Percentiles rank a stretch among this genome's conserved stretches.
Conservation (phyloP, 2,797 vertebrate species). For the Anas bernieri region DNA sequence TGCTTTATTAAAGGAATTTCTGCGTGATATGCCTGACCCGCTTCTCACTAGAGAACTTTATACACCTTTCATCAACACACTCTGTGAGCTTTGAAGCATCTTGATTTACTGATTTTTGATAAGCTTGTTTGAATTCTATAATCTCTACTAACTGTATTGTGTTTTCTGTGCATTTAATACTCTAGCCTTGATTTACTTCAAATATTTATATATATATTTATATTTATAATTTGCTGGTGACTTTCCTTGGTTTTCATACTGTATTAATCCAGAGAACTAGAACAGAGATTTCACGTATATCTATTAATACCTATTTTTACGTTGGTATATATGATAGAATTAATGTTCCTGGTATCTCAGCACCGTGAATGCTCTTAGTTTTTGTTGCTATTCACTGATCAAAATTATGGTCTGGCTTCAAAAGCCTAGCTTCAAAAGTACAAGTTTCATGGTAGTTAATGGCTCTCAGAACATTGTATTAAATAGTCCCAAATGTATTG, state of each 20-base stretch:
- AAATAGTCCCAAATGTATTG: not conserved
- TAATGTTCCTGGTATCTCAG: not conserved
- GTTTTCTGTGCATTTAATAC: not conserved
- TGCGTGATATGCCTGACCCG: conserved; percentile 94
- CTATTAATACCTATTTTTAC: not conserved
- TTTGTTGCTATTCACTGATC: not conserved
- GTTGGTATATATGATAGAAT: not conserved
- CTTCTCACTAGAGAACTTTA: conserved; percentile 96
- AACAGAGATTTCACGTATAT: not conserved
- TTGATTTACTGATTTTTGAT: not conserved
- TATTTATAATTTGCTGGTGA: not conserved
- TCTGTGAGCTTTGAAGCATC: conserved; percentile 80
- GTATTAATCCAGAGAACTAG: not conserved
- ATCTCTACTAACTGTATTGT: not conserved
- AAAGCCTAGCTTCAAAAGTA: not conserved
- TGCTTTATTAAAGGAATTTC: conserved; percentile 96
- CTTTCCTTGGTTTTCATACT: not conserved
- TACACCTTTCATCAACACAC: conserved; percentile 93
- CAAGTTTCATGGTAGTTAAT: not conserved
- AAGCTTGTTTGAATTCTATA: not conserved
- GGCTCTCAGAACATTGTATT: not conserved
- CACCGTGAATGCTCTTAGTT: not conserved
- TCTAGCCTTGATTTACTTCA: not conserved
- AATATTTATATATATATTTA: not conserved
- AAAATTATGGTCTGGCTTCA: not conserved